A percentile compares a stretch with the other conserved stretches of the same genome.
Conservation (phyloP, 2,113 vertebrate species). For the Boleophthalmus pectinirostris region DNA sequence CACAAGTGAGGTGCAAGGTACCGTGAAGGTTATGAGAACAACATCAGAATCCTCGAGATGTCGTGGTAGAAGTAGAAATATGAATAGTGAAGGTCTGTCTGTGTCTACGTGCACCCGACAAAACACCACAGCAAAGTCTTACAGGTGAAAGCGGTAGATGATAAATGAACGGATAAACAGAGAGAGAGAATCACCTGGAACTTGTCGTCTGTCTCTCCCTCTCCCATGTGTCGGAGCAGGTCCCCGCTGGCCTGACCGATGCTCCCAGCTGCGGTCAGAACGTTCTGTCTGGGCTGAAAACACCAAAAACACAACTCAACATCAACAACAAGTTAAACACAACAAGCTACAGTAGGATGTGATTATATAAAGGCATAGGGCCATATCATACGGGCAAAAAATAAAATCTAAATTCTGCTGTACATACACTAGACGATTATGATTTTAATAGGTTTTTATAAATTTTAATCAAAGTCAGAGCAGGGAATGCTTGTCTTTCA, state of each 20-base stretch:
- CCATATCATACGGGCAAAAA: no score
- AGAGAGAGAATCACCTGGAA: slow-evolving; percentile 84
- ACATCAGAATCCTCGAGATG: slow-evolving; percentile 5
- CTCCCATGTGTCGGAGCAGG: slow-evolving; percentile 95
- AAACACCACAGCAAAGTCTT: background rate
- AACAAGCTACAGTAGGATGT: background rate
- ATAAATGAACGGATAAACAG: background rate
- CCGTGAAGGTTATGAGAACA: slow-evolving; percentile 2
- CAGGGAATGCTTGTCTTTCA: no score
- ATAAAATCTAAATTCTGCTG: no score
- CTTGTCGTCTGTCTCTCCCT: slow-evolving; percentile 95
- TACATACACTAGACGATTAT: no score
- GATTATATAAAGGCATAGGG: no score
- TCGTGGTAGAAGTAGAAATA: background rate
- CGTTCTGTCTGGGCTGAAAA: slow-evolving; percentile 93
- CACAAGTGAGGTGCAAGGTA: slow-evolving; percentile 8
- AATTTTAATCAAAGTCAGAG: no score
- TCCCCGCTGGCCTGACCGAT: slow-evolving; percentile 98
- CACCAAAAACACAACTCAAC: slow-evolving; percentile 27
- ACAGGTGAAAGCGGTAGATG: background rate
- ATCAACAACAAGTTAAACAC: background rate
- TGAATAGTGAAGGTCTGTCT: background rate
- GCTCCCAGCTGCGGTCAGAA: slow-evolving; percentile 95
- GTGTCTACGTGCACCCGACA: background rate
- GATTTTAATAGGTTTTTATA: no score